A percentile compares a stretch with the other conserved stretches of the same genome.
Evolutionary conservation across 2,888 invertebrate genomes (phyloP).

Genomic region (Merodon equestris): DNA sequence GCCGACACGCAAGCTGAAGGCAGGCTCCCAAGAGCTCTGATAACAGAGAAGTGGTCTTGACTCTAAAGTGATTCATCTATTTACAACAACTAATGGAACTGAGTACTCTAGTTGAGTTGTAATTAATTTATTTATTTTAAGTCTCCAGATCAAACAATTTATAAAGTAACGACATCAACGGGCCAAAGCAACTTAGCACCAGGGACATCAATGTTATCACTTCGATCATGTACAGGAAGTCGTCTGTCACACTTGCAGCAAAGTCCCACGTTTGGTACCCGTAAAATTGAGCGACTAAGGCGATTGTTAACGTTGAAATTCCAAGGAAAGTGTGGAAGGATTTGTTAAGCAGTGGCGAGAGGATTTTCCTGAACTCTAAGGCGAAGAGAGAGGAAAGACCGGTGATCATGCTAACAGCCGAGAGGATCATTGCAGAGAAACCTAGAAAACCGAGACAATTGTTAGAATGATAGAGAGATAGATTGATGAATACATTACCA

Average conservation of each 20-base stretch:
- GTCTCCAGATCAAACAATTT: slow-evolving; percentile 65
- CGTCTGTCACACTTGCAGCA: slow-evolving; percentile 39
- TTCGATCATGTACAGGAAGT: slow-evolving; percentile 73
- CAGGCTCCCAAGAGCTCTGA: too few species aligned
- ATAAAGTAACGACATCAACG: slow-evolving; percentile 72
- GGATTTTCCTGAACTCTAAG: slow-evolving; percentile 70
- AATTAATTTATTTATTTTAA: too few species aligned
- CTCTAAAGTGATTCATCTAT: too few species aligned
- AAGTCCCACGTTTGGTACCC: slow-evolving; percentile 76
- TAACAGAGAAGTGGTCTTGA: too few species aligned
- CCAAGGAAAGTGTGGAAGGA: slow-evolving; percentile 75
- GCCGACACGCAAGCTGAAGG: too few species aligned
- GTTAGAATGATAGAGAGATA: too few species aligned
- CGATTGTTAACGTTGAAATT: slow-evolving; percentile 73
- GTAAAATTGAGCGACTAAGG: slow-evolving; percentile 75
- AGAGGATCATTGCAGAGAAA: slow-evolving; percentile 75
- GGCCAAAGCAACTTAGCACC: slow-evolving; percentile 73
- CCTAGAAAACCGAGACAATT: too few species aligned
- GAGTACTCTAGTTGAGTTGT: too few species aligned
- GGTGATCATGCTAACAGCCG: slow-evolving; percentile 73
- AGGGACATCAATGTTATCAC: slow-evolving; percentile 74
- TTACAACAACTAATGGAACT: too few species aligned
- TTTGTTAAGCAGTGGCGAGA: slow-evolving; percentile 75
- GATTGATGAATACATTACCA: slow-evolving; percentile 73
- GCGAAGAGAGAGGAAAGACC: slow-evolving; percentile 75